These are phyloP conservation scores for Habroteleia sp. DNA, from an alignment of 2,888 invertebrate genomes.

Conservation along the genomic window DNA sequence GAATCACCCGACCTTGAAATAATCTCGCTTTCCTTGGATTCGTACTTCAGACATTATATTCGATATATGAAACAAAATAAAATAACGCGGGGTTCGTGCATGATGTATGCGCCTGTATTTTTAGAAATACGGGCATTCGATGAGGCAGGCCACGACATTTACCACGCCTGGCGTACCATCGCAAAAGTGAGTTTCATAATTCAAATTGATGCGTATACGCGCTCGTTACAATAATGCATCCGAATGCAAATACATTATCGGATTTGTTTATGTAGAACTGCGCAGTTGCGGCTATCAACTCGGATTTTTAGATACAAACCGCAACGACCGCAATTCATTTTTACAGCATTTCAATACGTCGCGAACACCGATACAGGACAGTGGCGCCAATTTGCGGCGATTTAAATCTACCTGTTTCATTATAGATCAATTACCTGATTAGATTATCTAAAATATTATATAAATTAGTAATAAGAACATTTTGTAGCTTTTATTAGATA, in stretches of 20 bases:
- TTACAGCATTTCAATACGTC: slow-evolving; percentile 9
- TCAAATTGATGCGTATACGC: slow-evolving; percentile 39
- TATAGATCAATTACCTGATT: no score
- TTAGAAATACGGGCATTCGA: slow-evolving; percentile 50
- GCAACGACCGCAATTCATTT: slow-evolving; percentile 23
- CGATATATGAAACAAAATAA: slow-evolving; percentile 46
- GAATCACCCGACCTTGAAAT: slow-evolving; percentile 62
- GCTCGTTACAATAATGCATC: slow-evolving; percentile 22
- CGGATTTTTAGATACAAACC: slow-evolving; percentile 24
- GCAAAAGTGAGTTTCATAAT: slow-evolving; percentile 16
- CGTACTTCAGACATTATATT: slow-evolving; percentile 56
- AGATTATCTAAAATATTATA: no score
- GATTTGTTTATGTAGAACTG: slow-evolving; percentile 34
- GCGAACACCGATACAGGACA: not conserved
- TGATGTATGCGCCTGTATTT: slow-evolving; percentile 43
- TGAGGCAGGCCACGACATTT: slow-evolving; percentile 34
- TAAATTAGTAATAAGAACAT: no score
- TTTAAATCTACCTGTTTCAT: no score
- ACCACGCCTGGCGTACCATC: slow-evolving; percentile 11
- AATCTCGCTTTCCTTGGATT: slow-evolving; percentile 62
- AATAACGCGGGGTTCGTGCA: slow-evolving; percentile 19
- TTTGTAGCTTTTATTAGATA: no score
- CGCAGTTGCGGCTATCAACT: slow-evolving; percentile 39
- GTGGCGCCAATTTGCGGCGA: slow-evolving; percentile 29
- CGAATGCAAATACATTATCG: slow-evolving; percentile 32